A percentile compares a stretch with the other conserved stretches of the same genome.
These are phyloP conservation scores for Coccyzus lansbergi DNA, from an alignment of 2,797 vertebrate genomes.

Conservation along the genomic window DNA sequence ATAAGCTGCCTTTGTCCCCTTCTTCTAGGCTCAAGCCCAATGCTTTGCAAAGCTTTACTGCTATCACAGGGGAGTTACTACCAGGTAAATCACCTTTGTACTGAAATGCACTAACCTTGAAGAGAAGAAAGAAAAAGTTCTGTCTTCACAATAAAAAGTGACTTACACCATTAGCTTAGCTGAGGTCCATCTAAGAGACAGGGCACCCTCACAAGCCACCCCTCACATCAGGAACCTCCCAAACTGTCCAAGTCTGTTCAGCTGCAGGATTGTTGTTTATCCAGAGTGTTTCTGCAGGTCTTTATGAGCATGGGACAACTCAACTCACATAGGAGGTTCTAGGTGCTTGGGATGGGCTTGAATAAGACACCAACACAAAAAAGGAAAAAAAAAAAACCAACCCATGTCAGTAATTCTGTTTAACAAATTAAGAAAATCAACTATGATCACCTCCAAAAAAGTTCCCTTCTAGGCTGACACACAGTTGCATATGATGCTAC, in stretches of 20 bases:
- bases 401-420: too few relatives aligned
- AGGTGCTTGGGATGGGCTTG: background rate
- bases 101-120: background rate
- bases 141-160: background rate
- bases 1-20: background rate
- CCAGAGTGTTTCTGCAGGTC: background rate
- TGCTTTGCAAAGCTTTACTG: background rate
- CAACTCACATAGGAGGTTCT: background rate
- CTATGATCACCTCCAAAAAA: too few relatives aligned
- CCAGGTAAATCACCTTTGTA: background rate
- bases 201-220: background rate
- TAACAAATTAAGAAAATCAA: too few relatives aligned
- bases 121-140: background rate
- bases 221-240: background rate
- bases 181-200: background rate
- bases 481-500: too few relatives aligned
- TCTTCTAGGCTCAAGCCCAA: background rate
- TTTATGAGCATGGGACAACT: background rate
- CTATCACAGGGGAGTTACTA: background rate
- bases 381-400: too few relatives aligned
- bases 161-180: background rate
- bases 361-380: background rate
- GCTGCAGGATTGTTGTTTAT: slow-evolving; percentile 6
- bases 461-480: too few relatives aligned
- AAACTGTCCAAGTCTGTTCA: background rate